Base-by-base conservation (phyloP, 2,888 invertebrate genomes). In the Tetragonula carbonaria region DNA sequence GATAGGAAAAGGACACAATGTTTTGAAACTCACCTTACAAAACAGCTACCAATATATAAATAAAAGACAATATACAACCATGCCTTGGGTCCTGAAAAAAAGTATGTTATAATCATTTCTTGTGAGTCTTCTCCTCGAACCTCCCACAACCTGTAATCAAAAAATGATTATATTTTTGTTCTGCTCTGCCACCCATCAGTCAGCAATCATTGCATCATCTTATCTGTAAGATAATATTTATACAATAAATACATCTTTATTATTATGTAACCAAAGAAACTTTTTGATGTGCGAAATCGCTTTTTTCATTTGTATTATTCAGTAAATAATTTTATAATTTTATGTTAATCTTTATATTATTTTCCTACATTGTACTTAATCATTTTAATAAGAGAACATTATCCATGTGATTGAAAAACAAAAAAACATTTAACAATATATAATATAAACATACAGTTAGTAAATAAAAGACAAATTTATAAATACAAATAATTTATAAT, bases 11-110 rank as follows among this genome's bases (percentile, higher is more conserved):
- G 80, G 89, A 87, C 74, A 82, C 65, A 82, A 84, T 66, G 63
- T 57, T 78, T 79, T 84, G 76, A 80, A 86, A 92, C 92, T 92
- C 92, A 92, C 92, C 92, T 92, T 90, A 84, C 80, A 73, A 84
- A 81, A 84, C 84, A 74, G 87, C 86, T 86, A 87, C 82, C 81
- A 88, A 84, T 66, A 88, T 33, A 88, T 70, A 87, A 78, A 78
- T 74, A 86, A 68, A 82, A 84, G 55, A 85, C 63, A 88, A 87
- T 57, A 86, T 70, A 86, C 71, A 74, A 66, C 33, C 76, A 57
- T 77, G 51, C 45, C 75, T 55, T 66, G 63, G 55, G 23, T 82
- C 65, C 87, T 87, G 87, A 45, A 87, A 51, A 38, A 87, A n/a
- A 71, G 62, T 70, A 38, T 13, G 80, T 87, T 78, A 86, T 8